Percentiles rank a stretch among this genome's conserved stretches.
Evolutionary conservation across 2,113 vertebrate genomes (phyloP).

Genomic region (Caloenas nicobarica): DNA sequence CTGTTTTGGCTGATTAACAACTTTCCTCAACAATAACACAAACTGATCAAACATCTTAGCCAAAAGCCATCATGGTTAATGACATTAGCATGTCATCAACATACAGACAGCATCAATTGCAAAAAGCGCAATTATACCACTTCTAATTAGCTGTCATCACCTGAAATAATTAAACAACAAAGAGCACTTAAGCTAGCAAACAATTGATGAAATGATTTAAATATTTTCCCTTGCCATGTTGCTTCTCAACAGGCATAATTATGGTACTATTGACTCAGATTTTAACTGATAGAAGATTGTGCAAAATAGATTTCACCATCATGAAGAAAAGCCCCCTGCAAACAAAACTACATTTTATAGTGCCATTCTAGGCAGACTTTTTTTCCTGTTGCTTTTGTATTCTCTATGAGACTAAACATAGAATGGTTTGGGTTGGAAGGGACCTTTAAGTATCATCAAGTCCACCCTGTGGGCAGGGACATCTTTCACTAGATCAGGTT

Average conservation of each 20-base stretch:
- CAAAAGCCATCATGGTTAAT: neutral
- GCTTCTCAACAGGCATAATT: neutral
- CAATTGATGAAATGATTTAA: neutral
- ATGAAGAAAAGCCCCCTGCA: neutral
- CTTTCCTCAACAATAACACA: neutral
- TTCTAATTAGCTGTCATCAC: conserved; percentile 1
- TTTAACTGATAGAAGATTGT: neutral
- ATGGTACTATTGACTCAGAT: neutral
- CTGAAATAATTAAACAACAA: neutral
- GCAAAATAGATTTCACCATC: neutral
- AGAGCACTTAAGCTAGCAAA: neutral
- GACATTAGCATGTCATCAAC: neutral
- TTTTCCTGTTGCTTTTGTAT: neutral
- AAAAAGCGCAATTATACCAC: neutral
- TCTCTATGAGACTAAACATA: neutral
- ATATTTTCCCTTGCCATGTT: neutral
- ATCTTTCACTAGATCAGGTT: neutral
- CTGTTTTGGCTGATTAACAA: neutral
- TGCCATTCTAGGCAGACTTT: neutral
- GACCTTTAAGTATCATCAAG: neutral
- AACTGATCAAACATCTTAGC: neutral
- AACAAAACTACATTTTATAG: neutral
- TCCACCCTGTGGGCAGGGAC: neutral
- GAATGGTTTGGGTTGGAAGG: neutral
- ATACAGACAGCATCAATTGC: neutral